Conservation (phyloP, 2,888 invertebrate genomes). For the Polydrusus tereticollis region DNA sequence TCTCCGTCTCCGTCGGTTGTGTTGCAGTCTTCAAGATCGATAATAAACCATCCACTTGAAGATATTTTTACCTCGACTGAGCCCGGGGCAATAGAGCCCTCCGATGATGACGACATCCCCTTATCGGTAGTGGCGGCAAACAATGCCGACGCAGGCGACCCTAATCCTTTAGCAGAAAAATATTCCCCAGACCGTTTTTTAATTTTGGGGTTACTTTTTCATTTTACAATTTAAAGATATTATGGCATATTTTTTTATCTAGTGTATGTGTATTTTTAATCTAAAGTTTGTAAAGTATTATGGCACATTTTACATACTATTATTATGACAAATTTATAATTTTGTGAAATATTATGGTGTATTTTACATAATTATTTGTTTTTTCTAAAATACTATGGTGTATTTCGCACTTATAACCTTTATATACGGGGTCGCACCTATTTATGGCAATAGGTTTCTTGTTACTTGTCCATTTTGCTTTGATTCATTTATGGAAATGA, state of each 20-base stretch:
- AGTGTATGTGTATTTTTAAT: background rate
- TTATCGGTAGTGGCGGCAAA: conserved; percentile 30
- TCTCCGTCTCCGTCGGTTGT: too few relatives aligned
- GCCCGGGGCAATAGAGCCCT: background rate
- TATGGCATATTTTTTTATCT: conserved; percentile 24
- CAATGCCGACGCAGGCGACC: conserved; percentile 9
- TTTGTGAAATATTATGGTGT: conserved; percentile 33
- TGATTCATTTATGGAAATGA: conserved; percentile 33
- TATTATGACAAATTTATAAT: background rate
- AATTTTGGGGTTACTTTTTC: too few relatives aligned
- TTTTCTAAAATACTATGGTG: conserved; percentile 33
- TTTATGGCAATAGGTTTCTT: conserved; percentile 16
- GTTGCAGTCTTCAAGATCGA: too few relatives aligned
- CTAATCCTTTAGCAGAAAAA: background rate
- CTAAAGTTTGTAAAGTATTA: conserved; percentile 12
- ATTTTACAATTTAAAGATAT: conserved; percentile 13
- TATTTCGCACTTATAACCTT: conserved; percentile 24
- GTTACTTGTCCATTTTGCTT: background rate
- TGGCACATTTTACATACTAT: conserved; percentile 18
- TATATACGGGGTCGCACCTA: conserved; percentile 22
- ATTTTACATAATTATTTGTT: conserved; percentile 28
- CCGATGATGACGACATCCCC: conserved; percentile 28
- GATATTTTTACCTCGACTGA: conserved; percentile 13
- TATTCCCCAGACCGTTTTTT: too few relatives aligned
- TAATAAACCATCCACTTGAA: background rate